Base-by-base conservation (phyloP, 2,113 vertebrate genomes). In the Microtus richardsoni region DNA sequence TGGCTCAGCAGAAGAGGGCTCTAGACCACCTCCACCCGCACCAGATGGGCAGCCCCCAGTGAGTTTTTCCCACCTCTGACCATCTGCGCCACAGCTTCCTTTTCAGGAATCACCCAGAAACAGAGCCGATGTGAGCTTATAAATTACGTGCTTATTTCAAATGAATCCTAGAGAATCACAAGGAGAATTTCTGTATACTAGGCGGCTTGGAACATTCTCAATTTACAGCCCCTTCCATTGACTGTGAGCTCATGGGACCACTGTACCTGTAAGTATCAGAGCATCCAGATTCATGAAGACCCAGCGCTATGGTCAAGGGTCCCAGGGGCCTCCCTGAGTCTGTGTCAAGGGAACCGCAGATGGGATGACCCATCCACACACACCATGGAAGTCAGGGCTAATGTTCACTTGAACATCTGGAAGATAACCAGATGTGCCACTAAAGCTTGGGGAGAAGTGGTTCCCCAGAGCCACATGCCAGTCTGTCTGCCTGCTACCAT, bases 401-500 rank as follows among this genome's bases (percentile, higher is more conserved):
- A 24, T 44, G 77, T 64, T 14, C 36, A 30, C 54, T 41, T 62
- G 10, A 28, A 36, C 28, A 2, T 39, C 66, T 60, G 66, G 89
- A 94, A 94, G 41, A 39, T 13, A 30, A 47, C 60, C 93, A 91
- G 82, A 44, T 47, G 71, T 66, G 47, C 26, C 68, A 2, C 52
- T 5, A 30, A 75, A 41, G 12, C 49, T 86, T 22, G 0, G 26
- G 36, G 70, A 2, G 41, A 71, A 73, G 82, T 0, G 36, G 44
- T 54, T 62, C 77, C 83, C 58, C 47, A 21, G 14, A 60, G 62
- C n/a, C 77, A 2, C 44, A 11, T 0, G 8, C 33, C 47, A 36
- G 21, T 2, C 11, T 8, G 33, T 3, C 64, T 64, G 30, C 0
- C 0, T 6, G 7, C 60, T 49, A 0, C 47, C 41, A 7, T 30